Base-by-base conservation (phyloP, 2,113 vertebrate genomes). In the Pelecanoides urinatrix region DNA sequence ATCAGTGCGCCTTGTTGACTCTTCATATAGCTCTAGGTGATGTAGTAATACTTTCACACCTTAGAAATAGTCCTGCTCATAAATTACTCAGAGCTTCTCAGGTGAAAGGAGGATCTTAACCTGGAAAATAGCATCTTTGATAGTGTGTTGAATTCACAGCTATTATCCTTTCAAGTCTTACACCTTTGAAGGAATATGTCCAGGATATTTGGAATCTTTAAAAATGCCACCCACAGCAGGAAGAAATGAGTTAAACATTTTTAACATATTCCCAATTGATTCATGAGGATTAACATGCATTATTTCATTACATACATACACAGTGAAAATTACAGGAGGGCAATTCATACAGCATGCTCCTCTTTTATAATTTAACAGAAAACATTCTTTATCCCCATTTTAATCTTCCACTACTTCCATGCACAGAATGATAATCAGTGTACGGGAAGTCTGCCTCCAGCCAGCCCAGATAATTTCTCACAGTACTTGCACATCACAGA, bases 291-390 rank as follows among this genome's bases (percentile, higher is more conserved):
- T 92, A 88, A 13, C 50, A 32, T 4, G 1, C 40, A 20, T 73
- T 70, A 58, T 68, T 67, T 82, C 58, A 49, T 87, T 93, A 53
- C 65, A 68, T 32, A 78, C 26, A 17, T 8, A 56, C 18, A 40
- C 44, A 85, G 44, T 4, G 34, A 79, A 91, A 93, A 61, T 78
- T 86, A 73, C 30, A 66, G 62, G 23, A 79, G 18, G 13, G 26
- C 10, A 59, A 67, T 45, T 58, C 45, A 50, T 90, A 42, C 38
- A 47, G 47, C 29, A 34, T 52, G 47, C 34, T 70, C 29, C 19
- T 81, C 55, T 86, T 94, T 34, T 34, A 77, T 83, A 92, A 93
- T 94, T 92, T 53, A 86, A 58, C 12, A 70, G 62, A 78, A 95
- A 92, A 62, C 42, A 52, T 26, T 79, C 22, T 86, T 93, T 86